Evolutionary conservation across 2,113 vertebrate species (phyloP).

Genomic region (Ursus arctos): DNA sequence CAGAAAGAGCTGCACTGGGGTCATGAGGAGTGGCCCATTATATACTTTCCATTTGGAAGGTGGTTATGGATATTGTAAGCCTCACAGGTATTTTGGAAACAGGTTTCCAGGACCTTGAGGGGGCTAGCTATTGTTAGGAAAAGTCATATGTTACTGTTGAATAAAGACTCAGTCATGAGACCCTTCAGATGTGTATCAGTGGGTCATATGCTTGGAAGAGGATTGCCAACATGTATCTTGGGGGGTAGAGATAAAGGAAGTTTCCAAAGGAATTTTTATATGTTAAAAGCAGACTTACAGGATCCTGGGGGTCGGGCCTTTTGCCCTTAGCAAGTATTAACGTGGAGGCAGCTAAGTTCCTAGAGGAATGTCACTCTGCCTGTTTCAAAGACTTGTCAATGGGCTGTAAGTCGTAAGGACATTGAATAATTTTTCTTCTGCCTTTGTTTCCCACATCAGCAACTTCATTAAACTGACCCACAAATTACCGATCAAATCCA

Average conservation of each 20-base stretch:
- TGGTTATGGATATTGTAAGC: background rate
- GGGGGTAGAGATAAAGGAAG: background rate
- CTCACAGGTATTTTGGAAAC: background rate
- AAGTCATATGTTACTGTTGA: background rate
- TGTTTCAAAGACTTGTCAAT: background rate
- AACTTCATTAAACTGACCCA: constrained; percentile 16
- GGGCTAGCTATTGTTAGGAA: background rate
- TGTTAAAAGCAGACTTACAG: background rate
- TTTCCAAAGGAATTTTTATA: background rate
- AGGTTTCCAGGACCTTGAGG: background rate
- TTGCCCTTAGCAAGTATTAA: background rate
- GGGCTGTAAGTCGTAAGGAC: background rate
- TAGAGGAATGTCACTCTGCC: background rate
- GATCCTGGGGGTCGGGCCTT: background rate
- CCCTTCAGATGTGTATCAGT: background rate
- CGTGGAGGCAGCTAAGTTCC: background rate
- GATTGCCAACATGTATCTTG: background rate
- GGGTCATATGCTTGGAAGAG: background rate
- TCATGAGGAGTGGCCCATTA: background rate
- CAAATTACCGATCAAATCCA: background rate
- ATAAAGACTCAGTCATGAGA: background rate
- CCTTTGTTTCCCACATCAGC: background rate
- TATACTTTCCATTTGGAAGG: background rate
- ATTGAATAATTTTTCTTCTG: background rate
- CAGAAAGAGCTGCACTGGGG: background rate